Percentiles rank a stretch among this genome's conserved stretches.
These are phyloP conservation scores for Acanthococcus lagerstroemiae DNA, from an alignment of 2,888 invertebrate species.

Conservation along the genomic window DNA sequence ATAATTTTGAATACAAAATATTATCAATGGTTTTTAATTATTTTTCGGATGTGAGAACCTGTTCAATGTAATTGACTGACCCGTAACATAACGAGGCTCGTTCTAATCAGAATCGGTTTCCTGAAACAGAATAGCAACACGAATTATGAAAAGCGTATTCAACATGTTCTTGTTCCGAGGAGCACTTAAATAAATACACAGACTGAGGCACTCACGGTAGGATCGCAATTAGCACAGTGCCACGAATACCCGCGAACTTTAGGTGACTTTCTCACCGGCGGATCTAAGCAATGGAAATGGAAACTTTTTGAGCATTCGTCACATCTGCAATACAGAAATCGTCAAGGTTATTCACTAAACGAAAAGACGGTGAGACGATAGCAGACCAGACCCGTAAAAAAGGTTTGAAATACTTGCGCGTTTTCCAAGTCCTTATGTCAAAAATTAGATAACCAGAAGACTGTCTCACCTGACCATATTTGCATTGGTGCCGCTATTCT, in stretches of 20 bases:
- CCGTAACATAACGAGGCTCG: too few species aligned
- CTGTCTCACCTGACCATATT: conserved; percentile 53
- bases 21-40: too few species aligned
- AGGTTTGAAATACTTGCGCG: too few species aligned
- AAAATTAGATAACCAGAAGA: conserved; percentile 15
- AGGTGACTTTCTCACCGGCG: conserved; percentile 86
- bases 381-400: background rate
- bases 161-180: background rate
- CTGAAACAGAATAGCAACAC: background rate
- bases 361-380: background rate
- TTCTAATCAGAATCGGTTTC: conserved; percentile 18
- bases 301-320: conserved; percentile 83
- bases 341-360: too few species aligned
- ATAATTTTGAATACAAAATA: too few species aligned
- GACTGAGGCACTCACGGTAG: conserved; percentile 58
- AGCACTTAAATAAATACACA: background rate
- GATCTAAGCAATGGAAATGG: conserved; percentile 87
- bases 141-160: background rate
- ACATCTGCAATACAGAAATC: conserved; percentile 65
- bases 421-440: too few species aligned
- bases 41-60: too few species aligned
- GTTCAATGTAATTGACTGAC: too few species aligned
- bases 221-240: conserved; percentile 93
- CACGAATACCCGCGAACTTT: conserved; percentile 89
- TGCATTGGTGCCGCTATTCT: conserved; percentile 28